Conservation (phyloP, 2,888 invertebrate species). For the Ophonus ardosiacus region DNA sequence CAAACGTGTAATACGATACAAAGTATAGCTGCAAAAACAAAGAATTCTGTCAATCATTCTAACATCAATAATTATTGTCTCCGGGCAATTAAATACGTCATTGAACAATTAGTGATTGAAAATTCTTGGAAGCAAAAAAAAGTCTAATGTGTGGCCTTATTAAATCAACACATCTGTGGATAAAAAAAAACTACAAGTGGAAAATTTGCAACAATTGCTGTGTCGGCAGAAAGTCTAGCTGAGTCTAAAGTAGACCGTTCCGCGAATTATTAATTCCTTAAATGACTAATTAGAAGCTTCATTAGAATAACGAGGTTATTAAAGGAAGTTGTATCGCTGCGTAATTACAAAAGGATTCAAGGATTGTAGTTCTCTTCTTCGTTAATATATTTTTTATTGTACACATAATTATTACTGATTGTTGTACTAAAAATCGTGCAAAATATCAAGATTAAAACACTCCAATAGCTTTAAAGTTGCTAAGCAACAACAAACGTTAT, state of each 20-base stretch:
- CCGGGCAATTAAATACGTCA: not conserved
- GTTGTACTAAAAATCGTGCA: no score
- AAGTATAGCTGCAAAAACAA: not conserved
- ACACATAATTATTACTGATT: no score
- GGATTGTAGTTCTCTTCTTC: not conserved
- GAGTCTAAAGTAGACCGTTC: conserved; percentile 19
- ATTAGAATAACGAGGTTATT: conserved; percentile 31
- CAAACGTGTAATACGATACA: no score
- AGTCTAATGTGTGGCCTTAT: not conserved
- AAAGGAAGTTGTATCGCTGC: not conserved
- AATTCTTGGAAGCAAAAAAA: conserved; percentile 17
- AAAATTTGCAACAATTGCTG: conserved; percentile 11
- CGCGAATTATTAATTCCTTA: conserved; percentile 34
- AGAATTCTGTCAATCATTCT: not conserved
- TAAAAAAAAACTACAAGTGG: conserved; percentile 19
- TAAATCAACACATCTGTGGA: not conserved
- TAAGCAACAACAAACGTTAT: no score
- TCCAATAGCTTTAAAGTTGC: no score
- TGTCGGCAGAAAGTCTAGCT: conserved; percentile 2
- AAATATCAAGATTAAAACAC: no score
- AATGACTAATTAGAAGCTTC: conserved; percentile 27
- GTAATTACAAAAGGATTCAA: conserved; percentile 1
- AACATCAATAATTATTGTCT: not conserved
- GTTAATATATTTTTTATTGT: no score
- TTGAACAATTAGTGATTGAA: conserved; percentile 18